Base-by-base conservation (phyloP, 2,888 invertebrate genomes). In the Ceriagrion tenellum region DNA sequence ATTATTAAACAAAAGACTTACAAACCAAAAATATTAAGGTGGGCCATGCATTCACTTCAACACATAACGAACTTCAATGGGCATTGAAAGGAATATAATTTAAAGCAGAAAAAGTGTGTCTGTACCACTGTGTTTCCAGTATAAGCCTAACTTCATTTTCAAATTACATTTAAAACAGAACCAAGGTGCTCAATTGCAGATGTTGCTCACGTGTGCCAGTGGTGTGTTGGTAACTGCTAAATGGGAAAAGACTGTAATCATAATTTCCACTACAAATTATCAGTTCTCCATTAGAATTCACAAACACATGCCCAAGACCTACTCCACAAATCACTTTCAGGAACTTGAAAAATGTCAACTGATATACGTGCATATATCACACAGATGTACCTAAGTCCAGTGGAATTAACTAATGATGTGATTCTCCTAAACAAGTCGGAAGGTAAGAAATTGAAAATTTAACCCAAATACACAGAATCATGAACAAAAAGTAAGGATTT, bases 31-130 rank as follows among this genome's bases (percentile, higher is more conserved):
- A 93, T 63, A 93, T 69, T 93, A 93, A 93, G 93, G 93, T 93
- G 93, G 93, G 93, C 69, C 63, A 93, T 93, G 93, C 93, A 93
- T 93, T 93, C 91, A 91, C 63, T 91, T 91, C 93, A 93, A 93
- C 69, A 69, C 93, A 93, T 69, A 81, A 81, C n/a, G 10, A 81
- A 47, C 69, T 93, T 47, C 47, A 93, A 93, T 47, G 69, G 69
- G 93, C 63, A 93, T 63, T 59, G 47, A 93, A 93, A 47, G 69
- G 74, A 93, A 93, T 93, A 69, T 93, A 93, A 93, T 93, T 93
- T 93, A 93, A 74, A 93, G 93, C 93, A 93, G 26, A 93, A 93
- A 47, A 93, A 69, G 93, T 93, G 93, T 69, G 69, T 93, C 93
- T 93, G 93, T 93, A 93, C 74, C 93, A 93, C 93, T 47, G 69